Conservation (phyloP, 2,113 vertebrate species). For the Hippocampus guttulatus region DNA sequence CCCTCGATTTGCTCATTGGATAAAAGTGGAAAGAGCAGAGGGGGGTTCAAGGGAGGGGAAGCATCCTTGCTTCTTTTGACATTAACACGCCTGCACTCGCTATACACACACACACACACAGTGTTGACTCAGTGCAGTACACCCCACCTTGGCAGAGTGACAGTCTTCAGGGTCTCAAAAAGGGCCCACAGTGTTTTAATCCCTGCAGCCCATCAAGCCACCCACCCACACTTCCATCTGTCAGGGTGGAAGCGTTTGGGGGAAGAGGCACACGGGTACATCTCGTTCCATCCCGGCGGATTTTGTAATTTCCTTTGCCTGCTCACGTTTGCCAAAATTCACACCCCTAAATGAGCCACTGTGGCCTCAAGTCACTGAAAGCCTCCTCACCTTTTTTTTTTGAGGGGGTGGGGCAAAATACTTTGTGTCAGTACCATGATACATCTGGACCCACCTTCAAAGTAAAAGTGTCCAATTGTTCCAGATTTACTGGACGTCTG, state of each 20-base stretch:
- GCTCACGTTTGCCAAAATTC: constrained; percentile 72
- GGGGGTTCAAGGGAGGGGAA: constrained; percentile 33
- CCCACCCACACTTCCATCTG: constrained; percentile 72
- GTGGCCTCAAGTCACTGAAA: constrained; percentile 32
- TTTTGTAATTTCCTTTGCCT: constrained; percentile 77
- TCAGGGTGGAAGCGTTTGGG: constrained; percentile 64
- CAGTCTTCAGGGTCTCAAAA: constrained; percentile 61
- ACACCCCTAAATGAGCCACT: constrained; percentile 67
- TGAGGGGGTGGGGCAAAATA: neutral
- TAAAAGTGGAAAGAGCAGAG: constrained; percentile 50
- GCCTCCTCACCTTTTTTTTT: neutral
- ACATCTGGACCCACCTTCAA: neutral
- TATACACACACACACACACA: constrained; percentile 44
- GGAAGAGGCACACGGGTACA: constrained; percentile 46
- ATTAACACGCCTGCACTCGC: constrained; percentile 51
- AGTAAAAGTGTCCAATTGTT: neutral
- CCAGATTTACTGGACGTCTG: neutral
- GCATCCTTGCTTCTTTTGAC: constrained; percentile 61
- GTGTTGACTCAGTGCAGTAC: constrained; percentile 53
- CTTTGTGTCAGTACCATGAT: neutral
- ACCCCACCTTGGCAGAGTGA: constrained; percentile 53
- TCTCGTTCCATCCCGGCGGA: constrained; percentile 71
- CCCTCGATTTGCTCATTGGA: constrained; percentile 43
- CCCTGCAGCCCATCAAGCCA: constrained; percentile 57
- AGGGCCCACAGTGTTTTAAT: constrained; percentile 65